Evolutionary conservation across 2,113 vertebrate genomes (phyloP).

Genomic region (Chaetodon trifascialis): DNA sequence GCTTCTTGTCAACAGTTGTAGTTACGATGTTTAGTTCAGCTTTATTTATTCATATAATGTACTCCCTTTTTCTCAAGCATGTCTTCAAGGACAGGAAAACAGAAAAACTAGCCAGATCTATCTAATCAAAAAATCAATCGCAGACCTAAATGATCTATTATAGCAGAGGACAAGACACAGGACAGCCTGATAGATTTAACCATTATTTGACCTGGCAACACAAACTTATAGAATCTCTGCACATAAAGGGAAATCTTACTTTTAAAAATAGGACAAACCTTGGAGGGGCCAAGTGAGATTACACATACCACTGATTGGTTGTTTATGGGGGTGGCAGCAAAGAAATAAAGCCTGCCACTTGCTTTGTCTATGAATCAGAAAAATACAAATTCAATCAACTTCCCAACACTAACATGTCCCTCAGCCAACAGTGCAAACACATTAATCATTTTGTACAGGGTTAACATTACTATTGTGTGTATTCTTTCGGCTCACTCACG

Average conservation of each 20-base stretch:
- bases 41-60: background rate
- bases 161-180: background rate
- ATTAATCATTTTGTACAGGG: slow-evolving; percentile 12
- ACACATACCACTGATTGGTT: background rate
- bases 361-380: background rate
- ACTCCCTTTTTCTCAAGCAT: background rate
- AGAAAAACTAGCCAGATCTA: background rate
- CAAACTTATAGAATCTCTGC: background rate
- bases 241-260: background rate
- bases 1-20: background rate
- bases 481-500: background rate
- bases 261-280: background rate
- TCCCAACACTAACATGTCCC: background rate
- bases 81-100: background rate
- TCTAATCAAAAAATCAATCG: slow-evolving; percentile 30
- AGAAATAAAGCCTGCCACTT: background rate
- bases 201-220: background rate
- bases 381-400: slow-evolving; percentile 3
- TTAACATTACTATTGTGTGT: background rate
- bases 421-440: slow-evolving; percentile 1
- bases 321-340: background rate
- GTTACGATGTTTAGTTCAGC: background rate
- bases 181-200: slow-evolving; percentile 21
- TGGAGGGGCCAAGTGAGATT: background rate
- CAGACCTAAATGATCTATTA: slow-evolving; percentile 29